Conservation (phyloP, 53 echinoderm and acorn worm species). For the Actinopyga echinites region DNA sequence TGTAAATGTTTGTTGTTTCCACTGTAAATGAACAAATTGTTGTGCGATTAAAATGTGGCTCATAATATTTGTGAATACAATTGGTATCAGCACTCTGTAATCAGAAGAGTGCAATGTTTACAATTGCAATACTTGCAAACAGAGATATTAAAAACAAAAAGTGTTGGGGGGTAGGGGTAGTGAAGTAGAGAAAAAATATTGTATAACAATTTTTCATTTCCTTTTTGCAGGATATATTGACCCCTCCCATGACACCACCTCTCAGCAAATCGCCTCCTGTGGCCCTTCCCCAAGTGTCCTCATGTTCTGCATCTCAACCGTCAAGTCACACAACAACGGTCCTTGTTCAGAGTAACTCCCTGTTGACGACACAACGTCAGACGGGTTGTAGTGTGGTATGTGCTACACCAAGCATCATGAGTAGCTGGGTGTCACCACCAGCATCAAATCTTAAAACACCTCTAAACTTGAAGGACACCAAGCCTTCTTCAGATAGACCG, state of each 20-base stretch:
- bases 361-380: slow-evolving; percentile 66
- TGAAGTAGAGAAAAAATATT: too few relatives aligned
- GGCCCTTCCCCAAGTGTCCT: neutral
- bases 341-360: slow-evolving; percentile 49
- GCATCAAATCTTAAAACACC: slow-evolving; percentile 40
- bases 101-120: too few relatives aligned
- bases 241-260: slow-evolving; percentile 93
- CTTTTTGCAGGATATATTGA: slow-evolving; percentile 25
- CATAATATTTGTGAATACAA: too few relatives aligned
- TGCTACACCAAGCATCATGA: slow-evolving; percentile 89
- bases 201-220: neutral
- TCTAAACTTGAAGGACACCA: neutral
- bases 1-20: too few relatives aligned
- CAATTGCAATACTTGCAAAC: too few relatives aligned
- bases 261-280: slow-evolving; percentile 46
- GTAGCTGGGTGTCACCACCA: slow-evolving; percentile 55
- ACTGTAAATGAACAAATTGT: too few relatives aligned
- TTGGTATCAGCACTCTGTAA: too few relatives aligned
- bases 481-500: neutral
- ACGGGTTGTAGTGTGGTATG: slow-evolving; percentile 77
- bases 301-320: slow-evolving; percentile 7
- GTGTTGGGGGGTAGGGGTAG: too few relatives aligned
- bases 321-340: slow-evolving; percentile 57
- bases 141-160: too few relatives aligned
- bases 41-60: too few relatives aligned